Evolutionary conservation across 92 coral and sea anemone genomes (phyloP).

Genomic region (Siderastrea radians): DNA sequence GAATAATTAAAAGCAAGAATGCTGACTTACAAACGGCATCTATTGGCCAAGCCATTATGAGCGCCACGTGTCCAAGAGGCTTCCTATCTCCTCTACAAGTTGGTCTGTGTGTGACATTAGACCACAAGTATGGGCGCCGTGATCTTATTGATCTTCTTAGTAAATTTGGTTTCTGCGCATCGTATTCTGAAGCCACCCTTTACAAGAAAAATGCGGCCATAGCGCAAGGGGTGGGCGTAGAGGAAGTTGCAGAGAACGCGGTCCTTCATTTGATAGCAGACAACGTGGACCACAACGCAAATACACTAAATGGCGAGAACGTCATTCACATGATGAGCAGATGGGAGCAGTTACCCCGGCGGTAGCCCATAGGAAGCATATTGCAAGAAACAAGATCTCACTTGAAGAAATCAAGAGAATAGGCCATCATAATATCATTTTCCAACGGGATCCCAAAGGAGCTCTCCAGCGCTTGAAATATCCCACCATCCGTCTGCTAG

Average conservation of each 20-base stretch:
- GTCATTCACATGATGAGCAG: constrained; percentile 24
- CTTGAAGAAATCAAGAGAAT: constrained; percentile 17
- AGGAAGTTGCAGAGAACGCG: constrained; percentile 6
- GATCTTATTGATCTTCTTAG: constrained; percentile 33
- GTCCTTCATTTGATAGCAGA: constrained; percentile 48
- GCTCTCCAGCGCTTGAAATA: constrained; percentile 23
- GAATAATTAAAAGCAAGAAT: background rate
- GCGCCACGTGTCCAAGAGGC: background rate
- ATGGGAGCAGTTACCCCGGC: constrained; percentile 33
- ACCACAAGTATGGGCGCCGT: constrained; percentile 16
- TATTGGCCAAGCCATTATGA: too few species aligned
- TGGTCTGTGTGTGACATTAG: background rate
- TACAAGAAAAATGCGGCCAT: constrained; percentile 20
- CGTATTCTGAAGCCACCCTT: constrained; percentile 34
- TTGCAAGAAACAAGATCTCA: constrained; percentile 9
- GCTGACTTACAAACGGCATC: too few species aligned
- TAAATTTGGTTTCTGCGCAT: constrained; percentile 43
- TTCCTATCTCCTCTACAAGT: background rate
- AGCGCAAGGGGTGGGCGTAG: constrained; percentile 30
- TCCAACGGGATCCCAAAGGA: constrained; percentile 45
- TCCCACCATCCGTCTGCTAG: constrained; percentile 12
- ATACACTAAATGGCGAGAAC: constrained; percentile 8
- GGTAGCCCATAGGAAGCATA: background rate
- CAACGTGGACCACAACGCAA: constrained; percentile 47
- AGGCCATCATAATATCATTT: constrained; percentile 25